Base-by-base conservation (phyloP, 2,113 vertebrate genomes). In the Gasterosteus nipponicus region DNA sequence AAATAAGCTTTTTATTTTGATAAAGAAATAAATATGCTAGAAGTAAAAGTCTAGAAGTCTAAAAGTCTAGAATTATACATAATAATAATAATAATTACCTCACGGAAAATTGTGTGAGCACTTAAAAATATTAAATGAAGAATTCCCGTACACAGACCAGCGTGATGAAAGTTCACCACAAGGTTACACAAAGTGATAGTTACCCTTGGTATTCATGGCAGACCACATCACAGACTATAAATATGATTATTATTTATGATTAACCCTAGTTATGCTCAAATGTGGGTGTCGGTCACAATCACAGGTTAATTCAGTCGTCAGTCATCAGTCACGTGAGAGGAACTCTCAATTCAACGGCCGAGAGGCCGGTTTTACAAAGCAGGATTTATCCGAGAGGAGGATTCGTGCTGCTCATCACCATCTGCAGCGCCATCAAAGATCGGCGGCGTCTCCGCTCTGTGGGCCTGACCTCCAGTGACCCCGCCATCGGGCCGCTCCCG, bases 371-470 rank as follows among this genome's bases (percentile, higher is more conserved):
- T 29, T 26, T 22, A 19, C 16, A n/a, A n/a, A 33, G 57, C 51
- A 62, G n/a, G 8, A 11, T 44, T 26, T 19, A 41, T 44, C 26
- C 9, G 42, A 12, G 15, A 71, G 46, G 11, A 31, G 61, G 18
- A 38, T 59, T 69, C 31, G 3, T 35, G 42, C 56, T 18, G 29
- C 83, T 83, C 77, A 85, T 84, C 80, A 22, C 44, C 35, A 38
- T 38, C 11, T 31, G 59, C 59, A 57, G 77, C 69, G 0, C 33
- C 46, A 26, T 54, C 81, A 78, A 76, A 59, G 68, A 83, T 75
- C 67, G 61, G 71, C 42, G 31, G 29, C 22, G 58, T 5, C 64
- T 66, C 31, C 59, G 35, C 35, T 80, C 73, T 75, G 69, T 68
- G 31, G n/a, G 7, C 33, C 33, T 18, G 72, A 12, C 73, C 75